Evolutionary conservation across 2,113 vertebrate species (phyloP), one percentile per base, ranked within the genome.

Genomic region (Holacanthus passer): DNA sequence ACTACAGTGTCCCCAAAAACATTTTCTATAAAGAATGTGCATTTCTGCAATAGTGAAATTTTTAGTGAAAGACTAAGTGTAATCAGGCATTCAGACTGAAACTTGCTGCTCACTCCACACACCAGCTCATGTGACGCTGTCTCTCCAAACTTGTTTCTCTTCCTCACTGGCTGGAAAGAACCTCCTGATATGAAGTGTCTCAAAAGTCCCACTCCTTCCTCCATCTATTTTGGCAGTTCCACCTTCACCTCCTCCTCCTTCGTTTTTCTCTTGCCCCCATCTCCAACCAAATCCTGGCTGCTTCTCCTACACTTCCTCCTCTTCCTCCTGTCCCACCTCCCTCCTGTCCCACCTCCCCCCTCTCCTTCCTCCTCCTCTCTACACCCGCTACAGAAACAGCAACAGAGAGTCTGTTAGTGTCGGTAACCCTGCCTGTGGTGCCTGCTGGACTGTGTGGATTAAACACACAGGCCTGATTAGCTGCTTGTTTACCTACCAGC

Each of bases 401-500:
- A 35, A 64, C 20, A 71, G 43, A 60, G 67, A 53, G 77, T 74
- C 39, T 74, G 74, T 55, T 78, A 37, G 84, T 90, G 81, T 90
- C 87, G 87, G 85, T 88, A 64, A 74, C 82, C 63, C 59, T 77
- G 86, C 82, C 83, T 83, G 83, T 81, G 71, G 86, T 74, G 71
- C 47, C 67, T 67, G 79, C 13, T 66, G 81, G 81, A 83, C 78
- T 71, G 82, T 75, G 82, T 70, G 87, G 87, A 90, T 90, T 84
- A 89, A 75, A 88, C 82, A 83, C 87, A 69, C 27, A 73, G 82
- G 81, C 73, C 73, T 91, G 90, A 93, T 91, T 88, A 89, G 90
- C 77, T 81, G 71, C 86, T 90, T 92, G 91, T 93, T 89, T 92
- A 89, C 81, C 80, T 72, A 88, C 79, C 83, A 82, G 81, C 71